A percentile compares a stretch with the other conserved stretches of the same genome.
Conservation (phyloP, 2,113 vertebrate genomes). For the Mobula birostris region DNA sequence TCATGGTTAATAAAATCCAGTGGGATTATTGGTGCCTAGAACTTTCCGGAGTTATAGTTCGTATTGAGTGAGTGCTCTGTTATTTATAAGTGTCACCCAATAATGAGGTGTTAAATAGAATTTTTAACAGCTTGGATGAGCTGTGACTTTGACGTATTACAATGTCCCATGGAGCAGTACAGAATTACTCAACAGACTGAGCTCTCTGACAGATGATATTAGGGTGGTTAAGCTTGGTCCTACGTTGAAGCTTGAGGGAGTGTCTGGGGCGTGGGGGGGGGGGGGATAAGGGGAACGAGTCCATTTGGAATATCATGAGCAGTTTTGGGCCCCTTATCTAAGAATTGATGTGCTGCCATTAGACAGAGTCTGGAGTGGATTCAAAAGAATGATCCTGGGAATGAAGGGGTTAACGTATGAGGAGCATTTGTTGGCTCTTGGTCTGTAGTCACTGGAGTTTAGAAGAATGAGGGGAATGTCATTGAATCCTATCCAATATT, state of each 20-base stretch:
- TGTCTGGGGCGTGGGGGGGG: background rate
- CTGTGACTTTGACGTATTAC: background rate
- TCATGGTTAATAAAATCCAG: background rate
- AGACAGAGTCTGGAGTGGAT: too few relatives aligned
- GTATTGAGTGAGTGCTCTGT: background rate
- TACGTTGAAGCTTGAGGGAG: background rate
- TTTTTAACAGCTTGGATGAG: background rate
- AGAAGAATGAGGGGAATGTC: too few relatives aligned
- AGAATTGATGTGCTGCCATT: too few relatives aligned
- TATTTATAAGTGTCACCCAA: background rate
- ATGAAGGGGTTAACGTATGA: too few relatives aligned
- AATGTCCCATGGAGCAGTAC: background rate
- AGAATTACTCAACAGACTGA: background rate
- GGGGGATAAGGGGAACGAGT: too few relatives aligned
- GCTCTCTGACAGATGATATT: background rate
- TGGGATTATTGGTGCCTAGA: background rate
- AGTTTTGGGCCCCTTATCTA: too few relatives aligned
- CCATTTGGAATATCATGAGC: too few relatives aligned
- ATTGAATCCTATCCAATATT: too few relatives aligned
- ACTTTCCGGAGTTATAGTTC: background rate
- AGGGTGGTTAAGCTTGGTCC: background rate
- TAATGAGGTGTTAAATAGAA: background rate
- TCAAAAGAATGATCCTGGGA: too few relatives aligned
- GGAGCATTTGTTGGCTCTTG: too few relatives aligned
- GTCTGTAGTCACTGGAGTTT: too few relatives aligned